Evolutionary conservation across 2,797 vertebrate genomes (phyloP), one percentile per base, ranked within the genome.

Genomic region (Gymnoscopelus microlampas): DNA sequence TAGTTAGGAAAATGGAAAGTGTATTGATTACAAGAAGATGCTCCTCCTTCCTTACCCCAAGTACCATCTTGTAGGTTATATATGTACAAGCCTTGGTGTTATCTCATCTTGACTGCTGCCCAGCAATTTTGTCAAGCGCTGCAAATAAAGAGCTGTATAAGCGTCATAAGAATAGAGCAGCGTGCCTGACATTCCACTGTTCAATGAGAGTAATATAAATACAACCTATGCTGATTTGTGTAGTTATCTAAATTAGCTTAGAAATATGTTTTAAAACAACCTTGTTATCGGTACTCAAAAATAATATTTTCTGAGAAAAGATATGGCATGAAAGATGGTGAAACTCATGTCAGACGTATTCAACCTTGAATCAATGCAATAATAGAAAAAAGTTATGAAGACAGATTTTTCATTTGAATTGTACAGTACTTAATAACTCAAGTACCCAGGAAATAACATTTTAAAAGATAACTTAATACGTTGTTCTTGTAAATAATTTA

Each of bases 261-360:
- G 55, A 14, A 29, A 57, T 57, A 8, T 29, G 23, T 29, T 13
- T 57, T 29, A 11, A 57, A 56, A 57, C 55, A 57, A 57, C 24
- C 54, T 24, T 93, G 26, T 29, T 29, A 29, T 29, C 26, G 26
- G 26, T 29, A 29, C 26, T 29, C 26, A 29, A 29, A 29, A 3
- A 29, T 29, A 3, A 29, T 29, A 29, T 29, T 29, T 29, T 29
- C 26, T 29, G 26, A 29, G 26, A 29, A 29, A 3, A 29, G 26
- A 29, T 29, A 29, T 29, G 3, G 26, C 26, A 4, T 29, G 26
- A 29, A 29, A 29, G 26, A 4, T 3, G 26, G 26, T 29, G 3
- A 29, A 29, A 29, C 2, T 29, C 3, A 29, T 29, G 26, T 29
- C 26, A 29, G 26, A 29, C 26, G 26, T 29, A 29, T 29, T 29